phyloP scores from a whole-genome alignment of 1,140 invertebrate genomes.

The Zaprionus ornatus region DNA sequence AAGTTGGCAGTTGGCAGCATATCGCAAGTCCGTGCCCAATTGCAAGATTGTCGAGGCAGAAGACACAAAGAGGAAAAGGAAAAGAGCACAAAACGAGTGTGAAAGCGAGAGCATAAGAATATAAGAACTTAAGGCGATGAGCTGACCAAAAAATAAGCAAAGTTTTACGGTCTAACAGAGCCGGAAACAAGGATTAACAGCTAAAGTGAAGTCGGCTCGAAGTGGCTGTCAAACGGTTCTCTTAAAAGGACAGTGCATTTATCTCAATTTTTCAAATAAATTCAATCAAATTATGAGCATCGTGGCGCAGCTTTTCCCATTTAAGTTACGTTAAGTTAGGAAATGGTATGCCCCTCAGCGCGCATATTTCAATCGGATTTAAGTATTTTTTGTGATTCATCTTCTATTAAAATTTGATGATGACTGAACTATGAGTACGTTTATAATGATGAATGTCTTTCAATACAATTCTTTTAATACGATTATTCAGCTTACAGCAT shows the following conservation, averaged over 20 bases:
- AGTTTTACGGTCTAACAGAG: slow-evolving; percentile 4
- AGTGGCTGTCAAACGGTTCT: slow-evolving; percentile 13
- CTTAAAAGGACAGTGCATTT: background rate
- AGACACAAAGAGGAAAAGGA: slow-evolving; percentile 18
- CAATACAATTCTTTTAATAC: too few relatives aligned
- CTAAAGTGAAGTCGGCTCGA: slow-evolving; percentile 18
- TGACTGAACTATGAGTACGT: too few relatives aligned
- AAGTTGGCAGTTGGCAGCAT: slow-evolving; percentile 22
- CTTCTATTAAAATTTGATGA: too few relatives aligned
- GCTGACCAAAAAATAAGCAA: slow-evolving; percentile 28
- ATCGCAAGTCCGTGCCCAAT: slow-evolving; percentile 58
- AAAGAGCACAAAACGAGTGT: background rate
- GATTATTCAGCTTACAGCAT: background rate
- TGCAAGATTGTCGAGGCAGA: slow-evolving; percentile 42
- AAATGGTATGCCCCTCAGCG: too few relatives aligned
- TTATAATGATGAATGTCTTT: too few relatives aligned
- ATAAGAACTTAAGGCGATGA: slow-evolving; percentile 5
- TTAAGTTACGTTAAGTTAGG: too few relatives aligned
- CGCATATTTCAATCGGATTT: too few relatives aligned
- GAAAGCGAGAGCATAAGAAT: slow-evolving; percentile 7
- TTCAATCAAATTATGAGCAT: background rate
- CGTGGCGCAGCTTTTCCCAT: too few relatives aligned
- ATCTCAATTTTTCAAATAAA: background rate
- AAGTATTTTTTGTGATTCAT: too few relatives aligned
- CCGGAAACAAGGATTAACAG: slow-evolving; percentile 11